Conservation (phyloP, 2,113 vertebrate species). For the Mormoops blainvillei region DNA sequence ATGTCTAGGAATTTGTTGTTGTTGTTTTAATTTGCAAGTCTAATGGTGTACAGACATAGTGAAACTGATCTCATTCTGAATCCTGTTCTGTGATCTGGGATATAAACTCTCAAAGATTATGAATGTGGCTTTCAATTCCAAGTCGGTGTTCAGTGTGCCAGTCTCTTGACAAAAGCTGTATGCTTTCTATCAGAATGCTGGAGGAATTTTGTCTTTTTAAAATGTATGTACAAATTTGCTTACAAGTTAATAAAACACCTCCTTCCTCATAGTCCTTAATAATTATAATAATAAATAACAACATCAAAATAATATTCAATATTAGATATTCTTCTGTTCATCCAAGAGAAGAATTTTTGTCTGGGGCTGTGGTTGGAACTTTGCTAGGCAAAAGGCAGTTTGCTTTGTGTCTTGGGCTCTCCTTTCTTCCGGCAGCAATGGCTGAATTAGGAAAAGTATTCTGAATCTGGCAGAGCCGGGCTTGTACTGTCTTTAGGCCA, state of each 20-base stretch:
- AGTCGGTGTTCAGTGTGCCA: not conserved
- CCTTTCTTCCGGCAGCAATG: not conserved
- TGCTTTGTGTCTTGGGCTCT: not conserved
- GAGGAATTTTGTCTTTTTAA: slow-evolving; percentile 33
- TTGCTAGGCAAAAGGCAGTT: not conserved
- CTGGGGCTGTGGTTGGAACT: not conserved
- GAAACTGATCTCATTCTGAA: slow-evolving; percentile 84
- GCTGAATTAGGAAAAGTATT: not conserved
- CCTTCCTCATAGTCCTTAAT: not conserved
- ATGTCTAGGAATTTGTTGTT: slow-evolving; percentile 73
- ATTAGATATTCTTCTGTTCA: not conserved
- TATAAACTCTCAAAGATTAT: slow-evolving; percentile 2
- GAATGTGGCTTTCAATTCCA: not conserved
- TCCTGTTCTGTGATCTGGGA: slow-evolving; percentile 34
- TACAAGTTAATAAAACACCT: not conserved
- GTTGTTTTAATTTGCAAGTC: slow-evolving; percentile 84
- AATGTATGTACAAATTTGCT: not conserved
- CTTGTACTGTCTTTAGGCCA: not conserved
- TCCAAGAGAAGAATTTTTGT: not conserved
- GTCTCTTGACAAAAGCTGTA: not conserved
- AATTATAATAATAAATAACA: not conserved
- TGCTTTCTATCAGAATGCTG: slow-evolving; percentile 62
- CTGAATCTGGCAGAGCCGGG: not conserved
- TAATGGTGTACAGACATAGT: slow-evolving; percentile 80
- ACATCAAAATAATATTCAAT: not conserved